A percentile compares a stretch with the other conserved stretches of the same genome.
Evolutionary conservation across 2,888 invertebrate species (phyloP).

Genomic region (Pyrocoelia pectoralis): DNA sequence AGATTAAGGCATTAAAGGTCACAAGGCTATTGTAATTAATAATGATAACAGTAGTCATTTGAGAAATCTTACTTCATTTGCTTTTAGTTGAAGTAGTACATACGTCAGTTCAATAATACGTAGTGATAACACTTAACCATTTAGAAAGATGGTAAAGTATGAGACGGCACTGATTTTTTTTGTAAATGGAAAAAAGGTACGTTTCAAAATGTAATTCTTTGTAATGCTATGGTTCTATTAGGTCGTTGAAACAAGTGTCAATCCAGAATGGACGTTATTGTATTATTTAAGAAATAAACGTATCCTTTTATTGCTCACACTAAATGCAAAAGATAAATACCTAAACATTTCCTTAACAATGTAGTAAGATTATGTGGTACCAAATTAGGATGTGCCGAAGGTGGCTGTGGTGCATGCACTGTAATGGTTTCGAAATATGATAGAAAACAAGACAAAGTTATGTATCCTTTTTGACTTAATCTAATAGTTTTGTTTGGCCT

Average conservation of each 20-base stretch:
- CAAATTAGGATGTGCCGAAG: constrained; percentile 93
- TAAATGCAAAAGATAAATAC: no score
- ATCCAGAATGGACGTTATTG: constrained; percentile 86
- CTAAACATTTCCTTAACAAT: neutral
- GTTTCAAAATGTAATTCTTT: neutral
- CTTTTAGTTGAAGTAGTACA: neutral
- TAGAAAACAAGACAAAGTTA: constrained; percentile 62
- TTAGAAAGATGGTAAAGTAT: neutral
- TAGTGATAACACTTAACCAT: neutral
- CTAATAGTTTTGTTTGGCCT: no score
- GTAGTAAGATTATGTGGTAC: constrained; percentile 82
- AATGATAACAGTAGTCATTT: constrained; percentile 4
- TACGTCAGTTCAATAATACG: neutral
- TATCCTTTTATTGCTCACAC: constrained; percentile 60
- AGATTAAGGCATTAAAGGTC: neutral
- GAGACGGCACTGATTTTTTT: constrained; percentile 25
- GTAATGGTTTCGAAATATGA: constrained; percentile 87
- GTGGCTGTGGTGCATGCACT: constrained; percentile 95
- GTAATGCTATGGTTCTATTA: constrained; percentile 57
- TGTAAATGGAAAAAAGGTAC: constrained; percentile 57
- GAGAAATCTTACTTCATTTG: neutral
- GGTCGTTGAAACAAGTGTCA: constrained; percentile 75
- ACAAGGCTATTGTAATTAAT: neutral
- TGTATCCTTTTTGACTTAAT: constrained; percentile 60
- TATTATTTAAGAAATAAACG: constrained; percentile 81